Evolutionary conservation across 2,113 vertebrate species (phyloP).

Genomic region (Anguilla rostrata): DNA sequence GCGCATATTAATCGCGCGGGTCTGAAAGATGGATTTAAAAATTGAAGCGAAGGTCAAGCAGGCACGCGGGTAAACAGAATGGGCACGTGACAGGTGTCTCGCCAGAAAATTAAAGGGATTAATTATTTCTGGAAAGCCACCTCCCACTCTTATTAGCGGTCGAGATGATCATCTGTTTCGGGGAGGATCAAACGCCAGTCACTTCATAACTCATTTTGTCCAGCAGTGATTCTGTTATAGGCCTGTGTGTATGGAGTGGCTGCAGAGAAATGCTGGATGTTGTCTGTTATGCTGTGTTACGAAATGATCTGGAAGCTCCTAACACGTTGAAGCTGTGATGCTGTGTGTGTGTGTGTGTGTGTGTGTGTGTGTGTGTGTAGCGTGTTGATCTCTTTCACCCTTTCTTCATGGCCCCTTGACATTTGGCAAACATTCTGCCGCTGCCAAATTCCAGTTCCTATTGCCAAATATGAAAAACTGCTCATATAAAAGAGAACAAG

Average conservation of each 20-base stretch:
- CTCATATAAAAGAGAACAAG: background rate
- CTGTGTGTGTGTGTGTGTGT: background rate
- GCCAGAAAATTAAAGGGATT: background rate
- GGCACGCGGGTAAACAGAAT: background rate
- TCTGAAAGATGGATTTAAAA: background rate
- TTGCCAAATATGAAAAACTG: background rate
- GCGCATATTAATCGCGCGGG: no score
- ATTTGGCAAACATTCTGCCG: background rate
- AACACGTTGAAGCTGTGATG: background rate
- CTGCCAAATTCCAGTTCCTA: background rate
- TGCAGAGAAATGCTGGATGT: background rate
- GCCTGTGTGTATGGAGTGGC: background rate
- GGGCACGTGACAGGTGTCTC: background rate
- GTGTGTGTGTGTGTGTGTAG: no score
- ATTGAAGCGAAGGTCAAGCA: background rate
- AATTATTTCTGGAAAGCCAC: background rate
- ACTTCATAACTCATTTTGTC: background rate
- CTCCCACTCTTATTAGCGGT: background rate
- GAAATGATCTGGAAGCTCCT: background rate
- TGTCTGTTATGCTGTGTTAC: background rate
- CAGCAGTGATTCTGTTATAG: background rate
- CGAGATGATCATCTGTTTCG: background rate
- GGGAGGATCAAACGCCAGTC: background rate
- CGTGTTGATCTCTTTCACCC: no score
- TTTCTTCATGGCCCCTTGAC: background rate